Base-by-base conservation (phyloP, 2,797 vertebrate species). In the Amblyraja radiata region DNA sequence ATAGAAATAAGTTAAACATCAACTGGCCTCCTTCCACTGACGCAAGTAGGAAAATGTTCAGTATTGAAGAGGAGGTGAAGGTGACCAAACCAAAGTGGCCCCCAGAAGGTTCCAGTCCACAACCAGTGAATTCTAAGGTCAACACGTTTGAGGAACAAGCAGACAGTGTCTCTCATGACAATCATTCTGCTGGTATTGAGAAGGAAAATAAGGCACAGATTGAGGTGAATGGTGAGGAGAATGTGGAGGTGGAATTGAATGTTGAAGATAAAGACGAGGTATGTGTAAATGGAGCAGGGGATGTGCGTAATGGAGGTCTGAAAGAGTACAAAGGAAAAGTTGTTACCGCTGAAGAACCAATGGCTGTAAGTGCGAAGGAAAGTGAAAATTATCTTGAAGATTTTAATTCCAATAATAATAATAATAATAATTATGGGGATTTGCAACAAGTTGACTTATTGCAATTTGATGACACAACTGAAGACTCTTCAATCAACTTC, bases 31-130 rank as follows among this genome's bases (percentile, higher is more conserved):
- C 98, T 58, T 97, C 96, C 94, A 94, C 80, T 16, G 96, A 97
- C 93, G 94, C 94, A 90, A 95, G 94, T 3, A 97, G 97, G 95
- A 98, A 97, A 96, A 93, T 94, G 88, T 97, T 97, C 95, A 96
- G 95, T 94, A 93, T 96, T 94, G 97, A 98, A 93, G 97, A 97
- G 94, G 96, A 97, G 78, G 95, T 98, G 95, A 97, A 97, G 95
- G 93, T 98, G 93, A 96, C 93, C 93, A 99, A 97, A 95, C 97
- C 97, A 86, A 97, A 97, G 94, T 99, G 98, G 99, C 98, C 99
- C 36, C 99, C 98, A 32, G 96, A 96, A 94, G 95, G 95, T 94
- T 95, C 94, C 93, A 93, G 95, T 95, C 95, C 95, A 74, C 96
- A 95, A 93, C 94, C 95, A 94, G 23, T 92, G 71, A 74, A 92